Evolutionary conservation across 64 coral and sea anemone species (phyloP).

Genomic region (Hydrozoanthus tunicans): DNA sequence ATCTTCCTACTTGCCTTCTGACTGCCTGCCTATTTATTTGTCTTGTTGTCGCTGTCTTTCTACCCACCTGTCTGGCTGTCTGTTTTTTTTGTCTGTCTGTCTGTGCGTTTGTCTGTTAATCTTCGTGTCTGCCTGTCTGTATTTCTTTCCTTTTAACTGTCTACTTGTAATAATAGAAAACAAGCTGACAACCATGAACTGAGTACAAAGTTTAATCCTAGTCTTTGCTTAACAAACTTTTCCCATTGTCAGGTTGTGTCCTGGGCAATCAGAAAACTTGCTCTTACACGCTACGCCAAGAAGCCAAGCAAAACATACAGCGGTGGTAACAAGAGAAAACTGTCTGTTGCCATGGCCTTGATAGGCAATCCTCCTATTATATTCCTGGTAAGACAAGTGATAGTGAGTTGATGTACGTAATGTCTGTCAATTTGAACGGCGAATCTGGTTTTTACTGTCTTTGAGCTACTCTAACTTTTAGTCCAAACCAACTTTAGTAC

Average conservation of each 20-base stretch:
- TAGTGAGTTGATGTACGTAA: neutral
- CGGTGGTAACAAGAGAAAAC: slow-evolving; percentile 93
- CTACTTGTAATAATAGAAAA: too few relatives aligned
- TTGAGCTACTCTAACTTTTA: too few relatives aligned
- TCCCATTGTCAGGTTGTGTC: slow-evolving; percentile 68
- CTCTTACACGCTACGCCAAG: slow-evolving; percentile 69
- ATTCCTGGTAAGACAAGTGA: slow-evolving; percentile 73
- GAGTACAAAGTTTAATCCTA: neutral
- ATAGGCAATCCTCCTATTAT: slow-evolving; percentile 95
- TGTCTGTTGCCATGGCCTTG: slow-evolving; percentile 86
- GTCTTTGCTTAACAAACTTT: neutral
- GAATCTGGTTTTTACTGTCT: neutral
- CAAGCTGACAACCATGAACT: too few relatives aligned
- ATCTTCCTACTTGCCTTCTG: neutral
- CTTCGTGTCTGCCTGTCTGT: neutral
- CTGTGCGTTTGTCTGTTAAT: too few relatives aligned
- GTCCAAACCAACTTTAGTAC: too few relatives aligned
- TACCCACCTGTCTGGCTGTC: neutral
- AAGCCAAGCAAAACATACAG: slow-evolving; percentile 87
- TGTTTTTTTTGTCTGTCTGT: neutral
- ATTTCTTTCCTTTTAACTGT: too few relatives aligned
- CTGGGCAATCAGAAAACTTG: slow-evolving; percentile 89
- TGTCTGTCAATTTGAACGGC: neutral
- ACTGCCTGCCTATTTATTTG: neutral
- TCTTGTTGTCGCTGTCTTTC: neutral